Evolutionary conservation across 2,888 invertebrate species (phyloP), one percentile per base, ranked within the genome.

Genomic region (Teinopalpus imperialis): DNA sequence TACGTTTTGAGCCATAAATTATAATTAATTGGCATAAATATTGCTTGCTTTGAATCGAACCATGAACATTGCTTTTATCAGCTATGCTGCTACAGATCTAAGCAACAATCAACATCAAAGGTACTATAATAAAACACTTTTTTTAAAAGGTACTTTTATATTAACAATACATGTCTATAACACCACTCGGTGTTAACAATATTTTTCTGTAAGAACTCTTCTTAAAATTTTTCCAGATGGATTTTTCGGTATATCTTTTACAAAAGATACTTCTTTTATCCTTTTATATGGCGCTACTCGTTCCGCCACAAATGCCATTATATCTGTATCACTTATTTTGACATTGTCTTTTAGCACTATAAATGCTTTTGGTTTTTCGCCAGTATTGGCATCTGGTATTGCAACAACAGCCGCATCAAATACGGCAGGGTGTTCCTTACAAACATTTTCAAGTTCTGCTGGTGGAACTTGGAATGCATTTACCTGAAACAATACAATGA

Each of bases 321-420:
- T 87, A 16, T 93, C 91, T 9, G 91, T 83, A 8, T 82, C 82
- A 0, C 74, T 86, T 0, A 90, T 64, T 14, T 74, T 73, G 2
- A 60, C 52, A 6, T 75, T 80, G 13, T 83, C 66, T 52, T 91
- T 91, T 0, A 89, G 59, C 0, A 94, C 91, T 1, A 97, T 81
- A 57, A 93, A 94, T 0, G 95, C 96, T 63, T 91, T 91, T 0
- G 96, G 96, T 5, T 91, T 89, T 76, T 97, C 95, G 2, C 96
- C 97, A 21, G 85, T 87, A 5, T 76, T 71, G 0, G 88, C 76
- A 64, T 96, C 92, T 0, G 93, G 92, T 8, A 95, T 74, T 0
- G 96, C 97, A 48, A 97, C 88, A 0, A 98, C 97, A 0, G 94
- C 97, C 0, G 94, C 95, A 61, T 98, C 97, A 6, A 88, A 72